Conservation (phyloP, 2,888 invertebrate genomes). For the Desoria tigrina region DNA sequence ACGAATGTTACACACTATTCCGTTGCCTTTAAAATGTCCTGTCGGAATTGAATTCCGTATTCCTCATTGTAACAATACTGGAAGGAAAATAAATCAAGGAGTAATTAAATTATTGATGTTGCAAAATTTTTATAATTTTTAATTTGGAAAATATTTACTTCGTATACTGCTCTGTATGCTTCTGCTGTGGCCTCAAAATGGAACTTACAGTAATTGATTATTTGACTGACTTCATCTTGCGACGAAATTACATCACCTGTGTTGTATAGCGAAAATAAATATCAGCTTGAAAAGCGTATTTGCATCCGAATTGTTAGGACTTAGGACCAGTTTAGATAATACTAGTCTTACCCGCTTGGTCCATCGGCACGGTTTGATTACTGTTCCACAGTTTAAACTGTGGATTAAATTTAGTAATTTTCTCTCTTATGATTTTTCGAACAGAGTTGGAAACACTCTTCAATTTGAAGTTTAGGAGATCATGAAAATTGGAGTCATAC, state of each 20-base stretch:
- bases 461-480: constrained; percentile 11
- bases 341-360: constrained; percentile 4
- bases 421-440: not conserved
- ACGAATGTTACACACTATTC: too few species aligned
- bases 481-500: constrained; percentile 14
- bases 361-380: constrained; percentile 10
- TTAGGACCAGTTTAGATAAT: too few species aligned
- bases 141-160: constrained; percentile 4
- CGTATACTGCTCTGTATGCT: constrained; percentile 16
- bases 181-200: constrained; percentile 18
- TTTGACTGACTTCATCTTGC: not conserved
- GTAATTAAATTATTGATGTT: not conserved
- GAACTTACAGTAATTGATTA: constrained; percentile 20
- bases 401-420: constrained; percentile 6
- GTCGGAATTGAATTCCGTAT: constrained; percentile 15
- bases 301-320: too few species aligned
- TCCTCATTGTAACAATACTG: constrained; percentile 19
- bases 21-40: constrained; percentile 13
- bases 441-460: constrained; percentile 12
- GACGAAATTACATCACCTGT: not conserved
- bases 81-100: not conserved
- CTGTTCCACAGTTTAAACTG: not conserved
- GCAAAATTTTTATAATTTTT: not conserved
- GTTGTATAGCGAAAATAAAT: not conserved
- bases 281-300: too few species aligned